Evolutionary conservation across 2,797 vertebrate genomes (phyloP).

Genomic region (Thripadectes ignobilis): DNA sequence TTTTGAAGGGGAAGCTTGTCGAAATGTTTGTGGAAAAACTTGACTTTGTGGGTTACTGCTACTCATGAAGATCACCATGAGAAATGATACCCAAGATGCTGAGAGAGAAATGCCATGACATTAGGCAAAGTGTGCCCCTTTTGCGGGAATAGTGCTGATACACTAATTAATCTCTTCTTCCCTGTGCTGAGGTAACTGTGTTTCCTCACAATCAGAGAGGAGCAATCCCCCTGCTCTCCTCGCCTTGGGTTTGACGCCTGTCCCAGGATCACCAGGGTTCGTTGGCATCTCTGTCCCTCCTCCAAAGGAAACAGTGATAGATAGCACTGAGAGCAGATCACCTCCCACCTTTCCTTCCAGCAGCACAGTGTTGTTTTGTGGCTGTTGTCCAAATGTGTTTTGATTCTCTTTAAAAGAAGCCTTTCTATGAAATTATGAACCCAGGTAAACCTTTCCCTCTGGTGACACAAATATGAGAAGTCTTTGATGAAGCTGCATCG

Average conservation of each 20-base stretch:
- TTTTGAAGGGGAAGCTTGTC: neutral
- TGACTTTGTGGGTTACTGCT: neutral
- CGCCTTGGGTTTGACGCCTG: neutral
- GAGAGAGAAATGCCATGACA: neutral
- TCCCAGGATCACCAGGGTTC: neutral
- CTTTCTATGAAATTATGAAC: neutral
- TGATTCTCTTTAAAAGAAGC: neutral
- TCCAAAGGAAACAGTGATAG: rapidly evolving
- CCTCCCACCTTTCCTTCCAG: neutral
- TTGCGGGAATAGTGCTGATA: neutral
- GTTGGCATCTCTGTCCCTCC: neutral
- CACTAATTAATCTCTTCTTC: neutral
- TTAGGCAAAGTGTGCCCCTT: neutral
- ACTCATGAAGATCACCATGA: neutral
- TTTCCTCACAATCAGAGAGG: neutral
- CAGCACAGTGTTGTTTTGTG: rapidly evolving
- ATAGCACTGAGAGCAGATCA: neutral
- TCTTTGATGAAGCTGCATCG: rapidly evolving
- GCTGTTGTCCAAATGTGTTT: neutral
- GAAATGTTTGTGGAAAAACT: neutral
- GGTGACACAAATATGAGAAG: neutral
- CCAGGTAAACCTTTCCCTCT: neutral
- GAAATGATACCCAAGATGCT: neutral
- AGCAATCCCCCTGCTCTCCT: neutral
- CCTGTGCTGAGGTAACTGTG: neutral